Base-by-base conservation (phyloP, 2,888 invertebrate species). In the Apotomis turbidana region DNA sequence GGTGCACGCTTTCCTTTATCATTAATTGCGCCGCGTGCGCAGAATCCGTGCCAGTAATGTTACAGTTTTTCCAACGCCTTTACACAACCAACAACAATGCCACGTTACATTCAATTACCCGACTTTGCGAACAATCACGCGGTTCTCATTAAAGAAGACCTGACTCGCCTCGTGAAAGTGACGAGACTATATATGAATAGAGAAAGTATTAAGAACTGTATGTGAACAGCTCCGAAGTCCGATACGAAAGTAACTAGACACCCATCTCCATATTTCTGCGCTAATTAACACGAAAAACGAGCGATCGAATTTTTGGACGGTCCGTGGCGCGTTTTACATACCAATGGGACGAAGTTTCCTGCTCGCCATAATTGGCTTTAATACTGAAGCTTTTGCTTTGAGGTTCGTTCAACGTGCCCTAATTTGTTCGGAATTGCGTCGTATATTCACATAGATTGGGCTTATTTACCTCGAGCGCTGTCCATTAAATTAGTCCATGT, bases 151-250 rank as follows among this genome's bases (percentile, higher is more conserved):
- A 86, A 81, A 81, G 80, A 83, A 85, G 81, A 81, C 79, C 78
- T 76, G 79, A 68, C 68, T 79, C 77, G 79, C 63, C 68, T 79
- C 83, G 88, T 80, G 89, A 91, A 92, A 92, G 91, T 90, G 86
- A 86, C 81, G 83, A 82, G 86, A 83, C 82, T 85, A 84, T 83
- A 77, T 82, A 86, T 90, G 90, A 90, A 89, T 89, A 88, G 91
- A 91, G 92, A 93, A 92, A 92, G 92, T 90, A 87, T 83, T 79
- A 79, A 73, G 68, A 80, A 76, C 78, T 76, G 74, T 77, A 79
- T 82, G 80, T 80, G 83, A 83, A 81, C 79, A 72, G 58, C 81
- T 83, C 81, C 76, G 80, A 79, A 83, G 79, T 83, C 83, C 83
- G 83, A 82, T 84, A 85, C 80, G 89, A 88, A 89, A 89, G 86